Base-by-base conservation (phyloP, 2,797 vertebrate genomes). In the Eospalax fontanierii region DNA sequence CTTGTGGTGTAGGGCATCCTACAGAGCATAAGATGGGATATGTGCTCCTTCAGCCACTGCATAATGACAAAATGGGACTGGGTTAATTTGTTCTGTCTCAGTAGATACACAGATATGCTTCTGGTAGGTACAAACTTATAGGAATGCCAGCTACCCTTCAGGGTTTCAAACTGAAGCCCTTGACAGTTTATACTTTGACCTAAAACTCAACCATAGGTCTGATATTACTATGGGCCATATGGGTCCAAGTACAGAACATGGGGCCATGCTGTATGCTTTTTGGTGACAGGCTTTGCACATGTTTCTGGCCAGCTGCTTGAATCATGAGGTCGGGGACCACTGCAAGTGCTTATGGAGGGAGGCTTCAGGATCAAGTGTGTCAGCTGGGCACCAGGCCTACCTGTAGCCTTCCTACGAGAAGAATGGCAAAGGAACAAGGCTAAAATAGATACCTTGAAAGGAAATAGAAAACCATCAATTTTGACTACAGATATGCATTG, bases 1-100 rank as follows among this genome's bases (percentile, higher is more conserved):
- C 99, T 99, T 99, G 33, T 99, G 66, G 98, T 99, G 4, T 99
- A 98, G 0, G 99, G 98, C 97, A 99, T 99, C 96, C 98, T 99
- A 1, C 99, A 99, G 99, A 99, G 98, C 98, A 99, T 99, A 88
- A 99, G 99, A 80, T 99, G 99, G 98, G 99, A 99, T 98, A 99
- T 99, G 97, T 99, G 99, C 93, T 99, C 99, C 98, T 99, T 99
- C 97, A 99, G 98, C 73, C 99, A 98, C 98, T 99, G 99, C 92
- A 99, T 99, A 0, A 99, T 99, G 96, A 99, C 97, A 99, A 98
- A n/a, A 11, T 8, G 9, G 83, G 99, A 99, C 96, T 99, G 99
- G 0, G 99, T 98, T 54, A 99, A 99, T 92, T 99, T 98, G 98
- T 99, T 99, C 40, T 99, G 98, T 0, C 99, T 98, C 1, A 99